A percentile compares a stretch with the other conserved stretches of the same genome.
Conservation (phyloP, 2,113 vertebrate genomes). For the Misgurnus mizolepis region DNA sequence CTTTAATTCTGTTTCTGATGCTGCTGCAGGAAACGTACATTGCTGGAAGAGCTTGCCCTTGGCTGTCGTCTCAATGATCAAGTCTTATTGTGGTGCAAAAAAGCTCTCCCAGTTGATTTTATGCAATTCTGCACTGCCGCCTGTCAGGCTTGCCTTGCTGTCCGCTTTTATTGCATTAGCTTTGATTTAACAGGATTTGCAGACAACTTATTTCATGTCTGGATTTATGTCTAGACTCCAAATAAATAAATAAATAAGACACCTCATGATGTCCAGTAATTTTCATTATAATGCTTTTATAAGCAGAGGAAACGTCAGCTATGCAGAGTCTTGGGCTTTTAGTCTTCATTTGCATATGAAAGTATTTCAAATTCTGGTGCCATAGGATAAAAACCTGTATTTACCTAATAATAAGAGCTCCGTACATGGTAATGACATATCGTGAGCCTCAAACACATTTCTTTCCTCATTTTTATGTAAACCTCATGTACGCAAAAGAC, state of each 20-base stretch:
- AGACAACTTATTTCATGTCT: conserved; percentile 20
- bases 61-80: conserved; percentile 34
- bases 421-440: too few relatives aligned
- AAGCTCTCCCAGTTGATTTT: conserved; percentile 25
- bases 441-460: too few relatives aligned
- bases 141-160: conserved; percentile 30
- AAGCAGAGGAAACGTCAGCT: conserved; percentile 5
- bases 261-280: conserved; percentile 20
- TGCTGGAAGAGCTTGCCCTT: conserved; percentile 36
- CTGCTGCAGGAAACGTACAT: conserved; percentile 32
- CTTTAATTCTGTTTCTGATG: conserved; percentile 40
- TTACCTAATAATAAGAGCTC: too few relatives aligned
- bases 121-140: conserved; percentile 36
- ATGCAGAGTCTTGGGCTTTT: background rate
- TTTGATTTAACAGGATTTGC: conserved; percentile 54
- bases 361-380: too few relatives aligned
- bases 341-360: background rate
- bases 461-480: too few relatives aligned
- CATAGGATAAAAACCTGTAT: too few relatives aligned
- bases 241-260: conserved; percentile 10
- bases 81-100: conserved; percentile 41
- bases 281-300: conserved; percentile 33
- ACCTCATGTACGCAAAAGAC: too few relatives aligned
- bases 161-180: conserved; percentile 47
- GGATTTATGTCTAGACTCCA: conserved; percentile 33